phyloP scores from a whole-genome alignment of 2,888 invertebrate genomes.

The Horisme vitalbata region DNA sequence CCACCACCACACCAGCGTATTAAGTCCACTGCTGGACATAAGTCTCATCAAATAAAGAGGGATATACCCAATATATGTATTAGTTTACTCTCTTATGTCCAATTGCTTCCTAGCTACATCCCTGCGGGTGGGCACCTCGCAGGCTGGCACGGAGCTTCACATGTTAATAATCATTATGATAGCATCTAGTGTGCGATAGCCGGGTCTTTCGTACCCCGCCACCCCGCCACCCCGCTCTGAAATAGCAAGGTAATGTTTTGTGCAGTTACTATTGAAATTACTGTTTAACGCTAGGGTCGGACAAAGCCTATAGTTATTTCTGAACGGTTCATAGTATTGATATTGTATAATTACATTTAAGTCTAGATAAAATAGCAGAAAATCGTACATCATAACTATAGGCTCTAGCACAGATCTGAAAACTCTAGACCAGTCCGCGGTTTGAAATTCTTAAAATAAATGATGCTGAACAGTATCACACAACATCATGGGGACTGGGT shows the following conservation, averaged over 20 bases:
- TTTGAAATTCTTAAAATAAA: no score
- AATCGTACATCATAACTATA: no score
- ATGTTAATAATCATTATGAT: conserved; percentile 83
- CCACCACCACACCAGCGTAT: no score
- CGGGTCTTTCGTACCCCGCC: conserved; percentile 55
- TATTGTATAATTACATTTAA: no score
- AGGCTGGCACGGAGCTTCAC: conserved; percentile 75
- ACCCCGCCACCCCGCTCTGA: conserved; percentile 24
- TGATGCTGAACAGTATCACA: no score
- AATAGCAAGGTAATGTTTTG: conserved; percentile 39
- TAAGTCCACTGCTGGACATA: no score
- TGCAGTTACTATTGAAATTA: conserved; percentile 40
- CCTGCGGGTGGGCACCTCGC: conserved; percentile 60
- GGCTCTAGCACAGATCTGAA: no score
- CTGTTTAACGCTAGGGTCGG: conserved; percentile 29
- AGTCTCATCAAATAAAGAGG: no score
- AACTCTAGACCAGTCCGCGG: no score
- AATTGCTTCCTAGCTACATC: conserved; percentile 1
- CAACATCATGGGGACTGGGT: no score
- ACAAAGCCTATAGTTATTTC: neutral
- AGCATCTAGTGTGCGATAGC: conserved; percentile 81
- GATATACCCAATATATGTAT: neutral
- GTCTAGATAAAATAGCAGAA: no score
- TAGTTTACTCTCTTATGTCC: conserved; percentile 7
- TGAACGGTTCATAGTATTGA: no score